Evolutionary conservation across 2,113 vertebrate genomes (phyloP).

Genomic region (Brevimyrus niger): DNA sequence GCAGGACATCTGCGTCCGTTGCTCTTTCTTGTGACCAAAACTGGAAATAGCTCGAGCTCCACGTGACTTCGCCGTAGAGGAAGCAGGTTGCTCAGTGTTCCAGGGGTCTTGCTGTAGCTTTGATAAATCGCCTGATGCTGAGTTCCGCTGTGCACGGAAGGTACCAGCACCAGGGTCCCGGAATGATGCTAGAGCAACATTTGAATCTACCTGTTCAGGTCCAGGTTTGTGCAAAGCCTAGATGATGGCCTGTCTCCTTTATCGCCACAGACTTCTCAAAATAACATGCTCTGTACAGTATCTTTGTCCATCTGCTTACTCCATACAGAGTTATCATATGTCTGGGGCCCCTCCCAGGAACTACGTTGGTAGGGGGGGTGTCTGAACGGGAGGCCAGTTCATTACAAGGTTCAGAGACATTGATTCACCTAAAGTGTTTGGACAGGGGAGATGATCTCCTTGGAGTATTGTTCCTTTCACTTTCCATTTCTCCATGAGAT

Average conservation of each 20-base stretch:
- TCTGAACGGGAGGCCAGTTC: not conserved
- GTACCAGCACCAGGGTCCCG: constrained; percentile 2
- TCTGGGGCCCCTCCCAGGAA: not conserved
- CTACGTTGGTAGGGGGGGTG: not conserved
- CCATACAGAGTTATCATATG: not conserved
- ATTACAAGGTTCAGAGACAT: not conserved
- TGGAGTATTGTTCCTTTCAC: not conserved
- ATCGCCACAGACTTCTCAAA: not conserved
- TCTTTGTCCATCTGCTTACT: not conserved
- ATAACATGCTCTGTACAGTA: not conserved
- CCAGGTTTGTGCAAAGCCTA: not conserved
- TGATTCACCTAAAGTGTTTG: not conserved
- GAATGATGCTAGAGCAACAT: not conserved
- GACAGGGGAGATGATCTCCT: not conserved
- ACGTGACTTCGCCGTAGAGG: constrained; percentile 7
- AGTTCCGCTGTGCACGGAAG: constrained; percentile 16
- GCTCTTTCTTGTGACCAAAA: not conserved
- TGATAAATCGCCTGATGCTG: not conserved
- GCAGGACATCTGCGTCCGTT: not conserved
- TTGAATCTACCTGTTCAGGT: not conserved
- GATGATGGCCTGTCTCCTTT: not conserved
- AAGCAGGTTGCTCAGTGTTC: constrained; percentile 23
- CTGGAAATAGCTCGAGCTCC: not conserved
- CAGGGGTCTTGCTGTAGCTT: constrained; percentile 22
- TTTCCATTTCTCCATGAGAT: not conserved